Percentiles rank a stretch among this genome's conserved stretches.
Conservation (phyloP, 2,888 invertebrate species). For the Melolontha melolontha region DNA sequence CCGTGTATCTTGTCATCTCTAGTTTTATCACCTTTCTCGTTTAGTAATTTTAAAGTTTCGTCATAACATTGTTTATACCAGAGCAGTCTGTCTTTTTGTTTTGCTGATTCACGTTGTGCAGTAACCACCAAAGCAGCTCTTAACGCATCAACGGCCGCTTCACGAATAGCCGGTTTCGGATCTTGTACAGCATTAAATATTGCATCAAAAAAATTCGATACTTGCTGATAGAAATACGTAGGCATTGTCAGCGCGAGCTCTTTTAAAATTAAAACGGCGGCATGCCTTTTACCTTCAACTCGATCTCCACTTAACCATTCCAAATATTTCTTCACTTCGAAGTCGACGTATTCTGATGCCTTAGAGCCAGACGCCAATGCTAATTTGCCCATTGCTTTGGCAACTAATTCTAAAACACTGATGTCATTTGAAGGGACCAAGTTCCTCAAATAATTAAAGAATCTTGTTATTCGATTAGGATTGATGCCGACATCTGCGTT, state of each 20-base stretch:
- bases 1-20: slow-evolving; percentile 94
- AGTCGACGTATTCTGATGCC: slow-evolving; percentile 97
- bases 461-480: slow-evolving; percentile 89
- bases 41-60: slow-evolving; percentile 86
- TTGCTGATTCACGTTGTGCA: slow-evolving; percentile 94
- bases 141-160: slow-evolving; percentile 94
- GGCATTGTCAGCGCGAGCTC: slow-evolving; percentile 96
- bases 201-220: slow-evolving; percentile 92
- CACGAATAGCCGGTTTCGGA: slow-evolving; percentile 89
- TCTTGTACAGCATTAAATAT: slow-evolving; percentile 93
- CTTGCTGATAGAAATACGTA: slow-evolving; percentile 96
- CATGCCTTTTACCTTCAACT: slow-evolving; percentile 91
- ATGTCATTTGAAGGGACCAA: slow-evolving; percentile 91
- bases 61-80: slow-evolving; percentile 96
- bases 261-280: slow-evolving; percentile 90
- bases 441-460: slow-evolving; percentile 92
- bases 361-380: slow-evolving; percentile 93
- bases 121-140: slow-evolving; percentile 94
- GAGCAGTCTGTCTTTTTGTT: slow-evolving; percentile 87
- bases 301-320: slow-evolving; percentile 95
- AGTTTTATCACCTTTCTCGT: slow-evolving; percentile 79
- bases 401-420: slow-evolving; percentile 95
- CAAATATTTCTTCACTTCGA: slow-evolving; percentile 95
- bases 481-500: slow-evolving; percentile 94
- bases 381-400: slow-evolving; percentile 93